Evolutionary conservation across 2,797 vertebrate species (phyloP), one percentile per base, ranked within the genome.

Genomic region (Buphagus erythrorhynchus): DNA sequence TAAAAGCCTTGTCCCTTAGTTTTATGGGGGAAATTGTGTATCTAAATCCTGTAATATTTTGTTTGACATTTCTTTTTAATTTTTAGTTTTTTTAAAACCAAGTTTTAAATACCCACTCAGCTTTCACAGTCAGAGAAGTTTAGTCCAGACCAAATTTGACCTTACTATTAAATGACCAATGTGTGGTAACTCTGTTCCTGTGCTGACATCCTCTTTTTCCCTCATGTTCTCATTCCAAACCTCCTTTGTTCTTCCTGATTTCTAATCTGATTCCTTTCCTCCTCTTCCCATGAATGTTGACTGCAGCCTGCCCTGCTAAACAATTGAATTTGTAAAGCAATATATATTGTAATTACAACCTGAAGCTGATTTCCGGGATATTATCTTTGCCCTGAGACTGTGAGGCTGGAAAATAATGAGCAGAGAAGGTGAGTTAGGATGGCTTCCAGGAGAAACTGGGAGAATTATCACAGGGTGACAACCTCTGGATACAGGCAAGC

Each of bases 261-360:
- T 93, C 75, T 93, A 92, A 94, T 96, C 68, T 92, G 42, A 93
- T 95, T 83, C 77, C 31, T 82, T 96, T 92, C 86, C 80, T 85
- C 16, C 52, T 78, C 35, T 76, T 72, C 8, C 94, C 55, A 29
- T 9, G 35, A 74, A 36, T 36, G 61, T 74, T 88, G 71, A 24
- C 93, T 96, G 55, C 80, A 80, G 59, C 49, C 86, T 62, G 62
- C 67, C 55, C 59, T 57, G 88, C 80, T 92, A 96, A 95, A 91
- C 77, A 88, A 95, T 90, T 4, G 2, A 69, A 95, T 94, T 97
- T 96, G 81, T 85, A 96, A 96, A 93, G 63, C 93, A 97, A 97
- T 95, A 95, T 96, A 87, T 94, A 93, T 93, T 96, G 88, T 95
- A 97, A 97, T 97, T 96, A 96, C 95, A 92, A 96, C 71, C 90